Percentiles rank a stretch among this genome's conserved stretches.
These are phyloP conservation scores for Dasypogon diadema DNA, from an alignment of 2,888 invertebrate species.

Conservation along the genomic window DNA sequence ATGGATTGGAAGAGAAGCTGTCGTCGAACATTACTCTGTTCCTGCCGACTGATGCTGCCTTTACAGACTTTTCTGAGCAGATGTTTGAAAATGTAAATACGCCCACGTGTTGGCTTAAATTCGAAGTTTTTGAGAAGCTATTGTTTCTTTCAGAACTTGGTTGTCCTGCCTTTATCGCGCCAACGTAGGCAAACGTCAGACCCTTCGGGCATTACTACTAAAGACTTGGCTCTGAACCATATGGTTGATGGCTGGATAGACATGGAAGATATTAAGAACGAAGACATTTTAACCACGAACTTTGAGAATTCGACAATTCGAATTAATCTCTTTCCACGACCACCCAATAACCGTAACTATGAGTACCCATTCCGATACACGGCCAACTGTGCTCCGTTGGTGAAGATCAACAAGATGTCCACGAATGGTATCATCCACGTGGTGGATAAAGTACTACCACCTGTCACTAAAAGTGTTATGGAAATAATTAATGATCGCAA, in stretches of 20 bases:
- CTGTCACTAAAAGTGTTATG: slow-evolving; percentile 71
- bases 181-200: slow-evolving; percentile 58
- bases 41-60: slow-evolving; percentile 74
- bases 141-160: slow-evolving; percentile 69
- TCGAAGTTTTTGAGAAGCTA: not conserved
- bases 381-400: slow-evolving; percentile 77
- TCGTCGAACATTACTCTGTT: slow-evolving; percentile 74
- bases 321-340: slow-evolving; percentile 62
- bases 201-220: slow-evolving; percentile 65
- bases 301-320: slow-evolving; percentile 65
- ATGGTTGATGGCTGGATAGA: slow-evolving; percentile 72
- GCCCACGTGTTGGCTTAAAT: no score
- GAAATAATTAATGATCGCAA: slow-evolving; percentile 73
- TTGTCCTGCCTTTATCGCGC: slow-evolving; percentile 61
- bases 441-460: slow-evolving; percentile 73
- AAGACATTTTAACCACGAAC: slow-evolving; percentile 69
- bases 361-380: slow-evolving; percentile 68
- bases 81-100: slow-evolving; percentile 71
- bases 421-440: slow-evolving; percentile 77
- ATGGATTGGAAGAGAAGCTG: slow-evolving; percentile 70
- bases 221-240: slow-evolving; percentile 72
- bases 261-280: slow-evolving; percentile 73
- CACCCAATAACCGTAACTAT: slow-evolving; percentile 62
- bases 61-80: slow-evolving; percentile 71
- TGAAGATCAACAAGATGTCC: slow-evolving; percentile 73